Percentiles rank a stretch among this genome's conserved stretches.
Evolutionary conservation across 2,113 vertebrate genomes (phyloP).

Genomic region (Nibea coibor): DNA sequence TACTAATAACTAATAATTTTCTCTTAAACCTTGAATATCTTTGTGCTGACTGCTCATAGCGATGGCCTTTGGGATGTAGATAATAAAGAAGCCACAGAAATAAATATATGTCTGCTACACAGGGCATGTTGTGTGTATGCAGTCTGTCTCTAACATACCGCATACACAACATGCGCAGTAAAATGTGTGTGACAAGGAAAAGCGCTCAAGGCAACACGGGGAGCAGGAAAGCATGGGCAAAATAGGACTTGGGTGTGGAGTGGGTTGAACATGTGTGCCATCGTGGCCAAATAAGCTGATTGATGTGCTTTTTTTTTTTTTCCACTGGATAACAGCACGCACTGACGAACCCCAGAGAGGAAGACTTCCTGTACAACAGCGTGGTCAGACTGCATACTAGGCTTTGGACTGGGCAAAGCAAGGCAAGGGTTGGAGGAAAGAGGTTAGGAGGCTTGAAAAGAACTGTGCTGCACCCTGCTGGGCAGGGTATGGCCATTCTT

Average conservation of each 20-base stretch:
- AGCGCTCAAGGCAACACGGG: constrained; percentile 41
- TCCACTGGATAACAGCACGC: constrained; percentile 32
- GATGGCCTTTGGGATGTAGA: constrained; percentile 11
- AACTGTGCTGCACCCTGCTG: constrained; percentile 71
- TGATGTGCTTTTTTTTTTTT: constrained; percentile 39
- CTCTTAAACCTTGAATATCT: constrained; percentile 26
- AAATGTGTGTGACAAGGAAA: constrained; percentile 55
- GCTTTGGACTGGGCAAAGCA: constrained; percentile 22
- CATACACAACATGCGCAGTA: constrained; percentile 48
- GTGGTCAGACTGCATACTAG: constrained; percentile 25
- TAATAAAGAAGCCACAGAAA: constrained; percentile 1
- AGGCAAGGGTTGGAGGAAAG: constrained; percentile 35
- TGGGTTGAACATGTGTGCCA: constrained; percentile 49
- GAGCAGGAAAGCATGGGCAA: constrained; percentile 4
- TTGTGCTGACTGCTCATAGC: not conserved
- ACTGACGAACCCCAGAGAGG: constrained; percentile 46
- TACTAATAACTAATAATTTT: constrained; percentile 9
- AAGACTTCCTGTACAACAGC: constrained; percentile 23
- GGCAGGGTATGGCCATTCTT: constrained; percentile 42
- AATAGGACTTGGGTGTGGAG: constrained; percentile 20
- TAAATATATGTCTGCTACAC: not conserved
- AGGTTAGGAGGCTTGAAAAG: constrained; percentile 43
- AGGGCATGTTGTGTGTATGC: not conserved
- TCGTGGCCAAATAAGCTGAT: constrained; percentile 57
- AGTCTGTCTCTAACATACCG: not conserved